Evolutionary conservation across 1,140 invertebrate species (phyloP), one percentile per base, ranked within the genome.

Genomic region (Diuraphis noxia): DNA sequence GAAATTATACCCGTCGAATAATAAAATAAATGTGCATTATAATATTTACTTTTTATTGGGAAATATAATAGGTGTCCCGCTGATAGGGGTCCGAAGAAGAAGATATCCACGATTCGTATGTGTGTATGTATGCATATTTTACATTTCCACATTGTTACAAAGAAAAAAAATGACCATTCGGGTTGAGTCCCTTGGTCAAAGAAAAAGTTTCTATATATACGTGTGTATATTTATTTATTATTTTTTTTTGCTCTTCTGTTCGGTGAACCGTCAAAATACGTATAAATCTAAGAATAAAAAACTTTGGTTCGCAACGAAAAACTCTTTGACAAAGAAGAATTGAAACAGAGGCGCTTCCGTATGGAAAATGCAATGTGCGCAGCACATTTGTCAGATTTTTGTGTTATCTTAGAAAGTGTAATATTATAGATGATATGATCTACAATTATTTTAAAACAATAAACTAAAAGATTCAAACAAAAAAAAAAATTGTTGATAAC

Each of bases 11-110:
- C 72, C 40, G 36, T 46, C 41, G 63, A 36, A 79, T 36, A 90
- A 90, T 79, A 90, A 43, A 79, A 90, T 36, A 88, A 40, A 43
- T 77, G 52, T 43, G 56, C 87, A 72, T 88, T 88, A 88, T 72
- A 88, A 88, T 88, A 72, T 77, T 88, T 72, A 88, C 56, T 88
- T 72, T 88, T 88, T 88, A 88, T 88, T 90, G 85, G 85, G 85
- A 86, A 86, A 86, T 52, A 52, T 86, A 38, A 86, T 86, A 86
- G 34, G 85, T 86, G 46, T 52, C 85, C 46, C 34, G 46, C 34
- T n/a, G 43, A 36, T 86, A 86, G 85, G 34, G 46, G 34, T 52
- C 46, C 43, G 9, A 52, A 36, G 8, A 84, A 81, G 21, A 85
- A 43, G 84, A 36, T 40, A 85, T 34, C 49, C 40, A 19, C 8